These are phyloP conservation scores for Ricordea florida DNA, from an alignment of 92 coral and sea anemone genomes.

Conservation along the genomic window DNA sequence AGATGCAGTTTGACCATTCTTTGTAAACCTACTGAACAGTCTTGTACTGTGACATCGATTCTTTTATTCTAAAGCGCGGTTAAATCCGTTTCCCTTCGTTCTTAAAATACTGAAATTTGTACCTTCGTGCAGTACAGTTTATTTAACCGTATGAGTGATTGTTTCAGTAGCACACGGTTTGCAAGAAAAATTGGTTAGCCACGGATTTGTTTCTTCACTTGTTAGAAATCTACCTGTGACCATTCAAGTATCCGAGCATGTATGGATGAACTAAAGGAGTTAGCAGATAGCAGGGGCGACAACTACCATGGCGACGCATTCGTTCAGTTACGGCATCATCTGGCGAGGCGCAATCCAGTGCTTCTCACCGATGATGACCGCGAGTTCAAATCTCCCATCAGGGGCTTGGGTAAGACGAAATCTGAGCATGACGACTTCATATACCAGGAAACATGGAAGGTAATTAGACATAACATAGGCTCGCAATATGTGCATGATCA, in stretches of 20 bases:
- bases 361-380: slow-evolving; percentile 66
- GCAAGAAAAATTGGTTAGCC: not conserved
- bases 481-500: too few relatives aligned
- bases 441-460: slow-evolving; percentile 28
- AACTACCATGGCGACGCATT: slow-evolving; percentile 71
- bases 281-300: slow-evolving; percentile 54
- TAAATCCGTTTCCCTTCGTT: too few relatives aligned
- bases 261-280: slow-evolving; percentile 65
- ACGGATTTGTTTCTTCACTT: not conserved
- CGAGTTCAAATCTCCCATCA: slow-evolving; percentile 62
- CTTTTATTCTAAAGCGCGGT: too few relatives aligned
- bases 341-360: slow-evolving; percentile 48
- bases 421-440: not conserved
- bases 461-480: not conserved
- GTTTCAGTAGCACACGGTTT: not conserved
- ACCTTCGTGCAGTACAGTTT: too few relatives aligned
- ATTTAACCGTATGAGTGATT: too few relatives aligned
- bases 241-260: slow-evolving; percentile 57
- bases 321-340: slow-evolving; percentile 72
- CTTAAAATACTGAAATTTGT: too few relatives aligned
- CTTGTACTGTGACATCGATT: too few relatives aligned
- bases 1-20: too few relatives aligned
- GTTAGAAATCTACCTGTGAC: slow-evolving; percentile 69
- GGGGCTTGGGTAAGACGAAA: slow-evolving; percentile 48
- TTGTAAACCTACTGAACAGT: too few relatives aligned